phyloP scores from a whole-genome alignment of 2,113 vertebrate species.

The Barbus barbus region DNA sequence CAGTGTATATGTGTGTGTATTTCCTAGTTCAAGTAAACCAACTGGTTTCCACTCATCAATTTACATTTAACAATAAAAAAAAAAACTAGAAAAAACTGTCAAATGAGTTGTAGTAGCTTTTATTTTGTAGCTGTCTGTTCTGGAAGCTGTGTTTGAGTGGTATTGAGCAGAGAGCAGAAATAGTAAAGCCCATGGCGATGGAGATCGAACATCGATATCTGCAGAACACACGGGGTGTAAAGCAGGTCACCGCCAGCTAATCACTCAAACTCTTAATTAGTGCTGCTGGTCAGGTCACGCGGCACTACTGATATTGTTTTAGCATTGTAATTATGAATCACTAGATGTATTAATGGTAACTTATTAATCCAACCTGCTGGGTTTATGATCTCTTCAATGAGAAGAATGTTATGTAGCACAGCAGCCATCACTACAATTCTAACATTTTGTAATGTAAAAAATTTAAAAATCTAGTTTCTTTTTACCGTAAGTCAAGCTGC shows the following conservation, averaged over 20 bases:
- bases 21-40: too few species aligned
- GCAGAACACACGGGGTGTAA: constrained; percentile 49
- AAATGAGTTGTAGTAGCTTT: too few species aligned
- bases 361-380: neutral
- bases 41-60: too few species aligned
- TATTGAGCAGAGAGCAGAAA: constrained; percentile 50
- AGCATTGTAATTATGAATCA: neutral
- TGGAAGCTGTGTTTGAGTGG: neutral
- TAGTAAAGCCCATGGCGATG: constrained; percentile 46
- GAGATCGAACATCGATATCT: constrained; percentile 66
- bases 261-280: constrained; percentile 47
- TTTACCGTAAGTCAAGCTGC: too few species aligned
- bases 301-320: neutral
- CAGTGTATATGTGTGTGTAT: neutral
- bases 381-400: neutral
- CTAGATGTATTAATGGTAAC: neutral
- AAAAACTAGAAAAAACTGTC: too few species aligned
- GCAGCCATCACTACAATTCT: too few species aligned
- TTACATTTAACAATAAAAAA: too few species aligned
- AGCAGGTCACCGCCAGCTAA: constrained; percentile 67
- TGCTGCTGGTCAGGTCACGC: constrained; percentile 46
- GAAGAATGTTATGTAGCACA: too few species aligned
- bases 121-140: too few species aligned
- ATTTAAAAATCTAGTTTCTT: neutral
- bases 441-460: too few species aligned